phyloP scores from a whole-genome alignment of 2,888 invertebrate genomes.

The Punctoribates punctum region DNA sequence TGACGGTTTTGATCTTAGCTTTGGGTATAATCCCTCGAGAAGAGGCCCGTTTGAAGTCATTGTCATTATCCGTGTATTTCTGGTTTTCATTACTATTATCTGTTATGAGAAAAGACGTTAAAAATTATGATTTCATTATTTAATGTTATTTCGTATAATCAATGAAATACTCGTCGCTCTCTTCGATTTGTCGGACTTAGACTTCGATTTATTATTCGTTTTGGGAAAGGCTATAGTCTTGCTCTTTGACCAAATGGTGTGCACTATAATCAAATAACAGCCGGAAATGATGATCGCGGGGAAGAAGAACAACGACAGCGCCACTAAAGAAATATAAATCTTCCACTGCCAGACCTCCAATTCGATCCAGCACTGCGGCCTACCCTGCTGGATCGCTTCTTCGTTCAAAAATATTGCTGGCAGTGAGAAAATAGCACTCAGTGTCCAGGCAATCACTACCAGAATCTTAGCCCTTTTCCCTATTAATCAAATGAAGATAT shows the following conservation, averaged over 20 bases:
- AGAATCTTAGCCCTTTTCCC: conserved; percentile 79
- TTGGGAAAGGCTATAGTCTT: conserved; percentile 29
- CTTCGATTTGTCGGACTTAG: conserved; percentile 1
- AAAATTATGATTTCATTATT: not conserved
- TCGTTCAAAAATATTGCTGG: conserved; percentile 73
- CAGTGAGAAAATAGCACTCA: conserved; percentile 74
- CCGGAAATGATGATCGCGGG: conserved; percentile 82
- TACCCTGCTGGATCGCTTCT: conserved; percentile 70
- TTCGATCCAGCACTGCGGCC: conserved; percentile 84
- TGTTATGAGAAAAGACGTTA: not conserved
- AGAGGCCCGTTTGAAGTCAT: conserved; percentile 67
- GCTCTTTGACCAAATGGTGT: conserved; percentile 81
- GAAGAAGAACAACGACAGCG: conserved; percentile 73
- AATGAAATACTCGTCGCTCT: not conserved
- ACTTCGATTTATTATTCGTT: conserved; percentile 17
- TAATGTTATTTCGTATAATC: too few species aligned
- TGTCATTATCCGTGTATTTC: not conserved
- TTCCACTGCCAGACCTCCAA: conserved; percentile 73
- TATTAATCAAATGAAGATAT: conserved; percentile 52
- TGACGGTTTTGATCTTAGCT: conserved; percentile 93
- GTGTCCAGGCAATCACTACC: conserved; percentile 74
- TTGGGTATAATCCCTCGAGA: conserved; percentile 88
- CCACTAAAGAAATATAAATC: conserved; percentile 79
- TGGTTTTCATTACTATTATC: not conserved
- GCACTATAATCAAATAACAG: conserved; percentile 84